A percentile compares a stretch with the other conserved stretches of the same genome.
These are phyloP conservation scores for Nanorana parkeri DNA, from an alignment of 2,113 vertebrate species.

Conservation along the genomic window DNA sequence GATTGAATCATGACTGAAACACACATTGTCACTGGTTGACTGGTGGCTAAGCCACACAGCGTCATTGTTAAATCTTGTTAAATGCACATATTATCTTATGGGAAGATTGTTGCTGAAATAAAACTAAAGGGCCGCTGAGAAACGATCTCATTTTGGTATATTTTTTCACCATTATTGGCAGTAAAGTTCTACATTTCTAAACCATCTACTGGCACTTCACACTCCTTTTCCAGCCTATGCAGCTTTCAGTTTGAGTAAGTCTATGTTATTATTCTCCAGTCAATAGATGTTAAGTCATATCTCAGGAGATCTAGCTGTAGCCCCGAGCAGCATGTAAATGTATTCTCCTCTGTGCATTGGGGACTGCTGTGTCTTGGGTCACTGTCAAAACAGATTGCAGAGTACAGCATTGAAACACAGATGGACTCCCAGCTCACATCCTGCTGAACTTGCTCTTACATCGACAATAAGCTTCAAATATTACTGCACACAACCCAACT, in stretches of 20 bases:
- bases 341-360: not conserved
- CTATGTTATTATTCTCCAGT: conserved; percentile 7
- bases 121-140: too few species aligned
- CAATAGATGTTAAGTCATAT: conserved; percentile 15
- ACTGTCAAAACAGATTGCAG: conserved; percentile 41
- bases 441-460: not conserved
- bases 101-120: too few species aligned
- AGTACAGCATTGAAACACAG: conserved; percentile 17
- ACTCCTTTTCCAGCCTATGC: not conserved
- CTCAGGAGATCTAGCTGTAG: not conserved
- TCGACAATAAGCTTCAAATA: not conserved
- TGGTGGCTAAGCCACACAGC: too few species aligned
- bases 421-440: conserved; percentile 23
- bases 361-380: conserved; percentile 17
- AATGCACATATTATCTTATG: too few species aligned
- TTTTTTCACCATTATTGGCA: not conserved
- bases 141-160: not conserved
- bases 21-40: too few species aligned
- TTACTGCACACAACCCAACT: not conserved
- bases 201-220: not conserved
- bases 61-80: too few species aligned
- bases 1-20: too few species aligned
- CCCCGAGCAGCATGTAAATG: conserved; percentile 23
- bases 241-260: not conserved
- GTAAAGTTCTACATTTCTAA: not conserved